Percentiles rank a stretch among this genome's conserved stretches.
Conservation (phyloP, 2,888 invertebrate genomes). For the Calameuta pallipes region DNA sequence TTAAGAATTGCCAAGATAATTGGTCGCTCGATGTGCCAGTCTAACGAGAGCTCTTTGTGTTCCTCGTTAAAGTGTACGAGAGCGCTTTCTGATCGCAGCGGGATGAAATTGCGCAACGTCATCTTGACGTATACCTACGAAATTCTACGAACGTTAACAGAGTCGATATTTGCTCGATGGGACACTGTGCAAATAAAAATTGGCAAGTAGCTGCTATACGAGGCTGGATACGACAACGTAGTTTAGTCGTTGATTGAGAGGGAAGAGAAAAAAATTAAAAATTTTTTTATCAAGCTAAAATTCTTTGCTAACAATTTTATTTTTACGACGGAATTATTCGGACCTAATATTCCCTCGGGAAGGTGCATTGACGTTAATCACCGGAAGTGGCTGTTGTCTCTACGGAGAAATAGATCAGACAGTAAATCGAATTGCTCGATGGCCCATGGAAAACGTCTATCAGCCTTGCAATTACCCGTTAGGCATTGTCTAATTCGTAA, state of each 20-base stretch:
- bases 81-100: not conserved
- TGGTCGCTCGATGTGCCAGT: not conserved
- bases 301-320: too few species aligned
- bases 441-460: not conserved
- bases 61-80: not conserved
- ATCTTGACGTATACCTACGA: too few species aligned
- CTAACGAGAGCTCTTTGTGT: not conserved
- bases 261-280: too few species aligned
- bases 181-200: too few species aligned
- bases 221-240: too few species aligned
- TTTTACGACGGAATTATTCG: not conserved
- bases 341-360: not conserved
- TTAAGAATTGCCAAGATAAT: not conserved
- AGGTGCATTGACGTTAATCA: constrained; percentile 11
- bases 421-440: not conserved
- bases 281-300: too few species aligned
- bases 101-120: not conserved
- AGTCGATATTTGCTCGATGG: too few species aligned
- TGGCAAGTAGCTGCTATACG: too few species aligned
- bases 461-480: not conserved
- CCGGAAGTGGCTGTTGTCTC: constrained; percentile 22
- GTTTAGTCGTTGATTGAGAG: too few species aligned
- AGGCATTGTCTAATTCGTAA: not conserved
- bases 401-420: constrained; percentile 19
- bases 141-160: too few species aligned